phyloP scores from a whole-genome alignment of 2,888 invertebrate species.

The Mythimna albipuncta region DNA sequence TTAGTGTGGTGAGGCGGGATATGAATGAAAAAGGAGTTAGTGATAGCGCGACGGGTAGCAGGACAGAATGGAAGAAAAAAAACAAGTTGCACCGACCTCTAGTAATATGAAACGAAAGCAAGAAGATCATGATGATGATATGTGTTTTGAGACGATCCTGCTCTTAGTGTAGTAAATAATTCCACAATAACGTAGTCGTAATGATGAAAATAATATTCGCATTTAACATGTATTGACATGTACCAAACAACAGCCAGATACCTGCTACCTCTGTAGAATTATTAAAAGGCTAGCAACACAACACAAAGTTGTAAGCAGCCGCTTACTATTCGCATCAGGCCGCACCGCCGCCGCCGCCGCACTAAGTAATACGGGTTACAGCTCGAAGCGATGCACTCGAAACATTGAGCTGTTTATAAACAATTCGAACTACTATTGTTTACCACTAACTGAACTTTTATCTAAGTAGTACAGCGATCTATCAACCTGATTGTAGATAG shows the following conservation, averaged over 20 bases:
- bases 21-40: too few relatives aligned
- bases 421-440: constrained; percentile 38
- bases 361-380: constrained; percentile 51
- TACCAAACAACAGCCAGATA: constrained; percentile 28
- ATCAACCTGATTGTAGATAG: constrained; percentile 19
- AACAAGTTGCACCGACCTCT: too few relatives aligned
- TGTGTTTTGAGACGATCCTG: too few relatives aligned
- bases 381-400: constrained; percentile 39
- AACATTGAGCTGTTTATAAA: constrained; percentile 52
- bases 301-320: constrained; percentile 23
- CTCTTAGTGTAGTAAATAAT: too few relatives aligned
- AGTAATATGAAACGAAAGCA: too few relatives aligned
- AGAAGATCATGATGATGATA: too few relatives aligned
- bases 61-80: too few relatives aligned
- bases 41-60: too few relatives aligned
- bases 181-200: background rate
- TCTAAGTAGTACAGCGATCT: constrained; percentile 35
- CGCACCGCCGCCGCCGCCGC: constrained; percentile 20
- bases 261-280: constrained; percentile 30
- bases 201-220: background rate
- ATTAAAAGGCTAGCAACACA: constrained; percentile 37
- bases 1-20: too few relatives aligned
- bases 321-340: constrained; percentile 48
- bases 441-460: constrained; percentile 23
- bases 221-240: constrained; percentile 25